A percentile compares a stretch with the other conserved stretches of the same genome.
Evolutionary conservation across 2,888 invertebrate species (phyloP).

Genomic region (Calameuta pallipes): DNA sequence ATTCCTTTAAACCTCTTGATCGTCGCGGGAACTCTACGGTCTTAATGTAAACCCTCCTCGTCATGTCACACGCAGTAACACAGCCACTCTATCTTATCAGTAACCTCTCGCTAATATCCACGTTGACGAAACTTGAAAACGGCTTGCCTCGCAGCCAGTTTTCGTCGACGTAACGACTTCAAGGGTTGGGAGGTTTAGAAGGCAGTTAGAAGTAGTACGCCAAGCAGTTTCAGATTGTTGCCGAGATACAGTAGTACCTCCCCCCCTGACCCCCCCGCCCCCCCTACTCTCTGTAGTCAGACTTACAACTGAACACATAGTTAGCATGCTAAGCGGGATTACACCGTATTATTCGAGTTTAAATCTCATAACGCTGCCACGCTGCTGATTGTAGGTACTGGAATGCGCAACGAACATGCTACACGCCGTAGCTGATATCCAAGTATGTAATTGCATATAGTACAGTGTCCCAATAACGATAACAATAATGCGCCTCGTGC

Average conservation of each 20-base stretch:
- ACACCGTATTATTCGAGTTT: conserved; percentile 43
- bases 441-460: not conserved
- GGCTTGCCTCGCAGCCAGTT: conserved; percentile 2
- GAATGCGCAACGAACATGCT: not conserved
- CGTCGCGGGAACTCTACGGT: not conserved
- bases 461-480: not conserved
- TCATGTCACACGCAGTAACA: not conserved
- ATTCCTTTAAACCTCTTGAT: not conserved
- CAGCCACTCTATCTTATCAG: not conserved
- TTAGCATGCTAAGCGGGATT: conserved; percentile 47
- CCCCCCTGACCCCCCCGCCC: not conserved
- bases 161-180: not conserved
- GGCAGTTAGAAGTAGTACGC: conserved; percentile 19
- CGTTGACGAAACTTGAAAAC: not conserved
- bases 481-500: not conserved
- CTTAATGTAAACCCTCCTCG: not conserved
- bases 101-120: not conserved
- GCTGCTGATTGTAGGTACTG: not conserved
- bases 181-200: conserved; percentile 6
- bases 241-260: conserved; percentile 33
- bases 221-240: conserved; percentile 43
- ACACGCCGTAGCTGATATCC: not conserved
- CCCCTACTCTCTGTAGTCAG: conserved; percentile 13
- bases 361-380: conserved; percentile 34
- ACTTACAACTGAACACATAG: conserved; percentile 44